Base-by-base conservation (phyloP, 2,888 invertebrate species). In the Galerucella nymphaeae region DNA sequence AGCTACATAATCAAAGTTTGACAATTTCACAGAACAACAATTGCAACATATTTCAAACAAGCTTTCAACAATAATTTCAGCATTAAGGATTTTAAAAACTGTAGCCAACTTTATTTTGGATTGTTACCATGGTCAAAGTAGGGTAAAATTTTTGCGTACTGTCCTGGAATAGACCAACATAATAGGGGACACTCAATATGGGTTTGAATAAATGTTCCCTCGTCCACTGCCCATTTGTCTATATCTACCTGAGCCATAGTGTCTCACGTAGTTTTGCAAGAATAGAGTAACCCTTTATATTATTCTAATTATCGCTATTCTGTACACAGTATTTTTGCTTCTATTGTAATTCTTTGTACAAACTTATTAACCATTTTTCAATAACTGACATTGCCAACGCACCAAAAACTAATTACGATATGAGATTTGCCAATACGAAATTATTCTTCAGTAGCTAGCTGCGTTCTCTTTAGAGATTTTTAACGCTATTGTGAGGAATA, bases 241-340 rank as follows among this genome's bases (percentile, higher is more conserved):
- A 69, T 62, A 69, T 68, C 77, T 80, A 80, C 80, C 80, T 80
- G 80, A 18, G 72, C 71, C 62, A 20, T 38, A 72, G 63, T 72
- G 78, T 74, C 75, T 82, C 82, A 82, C 80, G 82, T 82, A 77
- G 83, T 79, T 81, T 70, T 80, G 79, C 73, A 79, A 82, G 82
- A 83, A 84, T 82, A 82, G 81, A 78, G 74, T 65, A 74, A 75
- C 66, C 72, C 72, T 75, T 75, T 63, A 58, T 74, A 69, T 57
- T 72, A 72, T 72, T 72, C 69, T 75, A 66, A 72, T 75, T 70
- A 72, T 70, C 63, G 70, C 66, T 66, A 72, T 59, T 69, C 66
- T 55, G 65, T 65, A 66, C 61, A 57, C 62, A 66, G 64, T 70
- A 66, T 55, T 48, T 20, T 10, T 58, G 66, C 55, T 53, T 66